Conservation (phyloP, 2,797 vertebrate species). For the Neoniphon sammara region DNA sequence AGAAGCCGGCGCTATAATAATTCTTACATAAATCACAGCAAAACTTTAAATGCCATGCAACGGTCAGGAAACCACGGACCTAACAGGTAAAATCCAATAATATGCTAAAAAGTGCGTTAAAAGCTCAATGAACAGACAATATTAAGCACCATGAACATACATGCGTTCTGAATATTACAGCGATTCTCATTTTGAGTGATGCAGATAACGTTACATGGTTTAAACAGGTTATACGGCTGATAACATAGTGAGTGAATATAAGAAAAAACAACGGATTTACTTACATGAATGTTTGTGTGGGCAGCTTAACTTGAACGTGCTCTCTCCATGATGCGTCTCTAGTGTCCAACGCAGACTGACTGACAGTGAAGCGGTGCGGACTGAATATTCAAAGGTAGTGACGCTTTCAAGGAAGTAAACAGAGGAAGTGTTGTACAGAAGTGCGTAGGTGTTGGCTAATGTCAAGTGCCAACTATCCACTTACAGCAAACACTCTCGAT, state of each 20-base stretch:
- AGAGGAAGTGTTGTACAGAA: constrained; percentile 41
- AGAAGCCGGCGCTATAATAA: too few species aligned
- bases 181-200: too few species aligned
- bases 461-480: constrained; percentile 1
- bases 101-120: too few species aligned
- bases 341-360: neutral
- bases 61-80: too few species aligned
- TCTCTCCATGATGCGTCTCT: constrained; percentile 13
- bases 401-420: constrained; percentile 58
- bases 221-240: neutral
- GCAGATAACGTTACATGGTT: too few species aligned
- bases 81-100: too few species aligned
- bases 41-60: too few species aligned
- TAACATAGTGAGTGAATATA: too few species aligned
- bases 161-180: too few species aligned
- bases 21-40: too few species aligned
- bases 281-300: constrained; percentile 8
- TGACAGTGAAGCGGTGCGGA: neutral
- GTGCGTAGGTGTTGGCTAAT: constrained; percentile 11
- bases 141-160: too few species aligned
- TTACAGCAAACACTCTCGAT: neutral
- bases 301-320: neutral
- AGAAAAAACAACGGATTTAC: neutral
- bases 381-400: neutral
- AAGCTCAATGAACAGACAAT: too few species aligned